Base-by-base conservation (phyloP, 53 echinoderm and acorn worm genomes). In the Astropecten irregularis region DNA sequence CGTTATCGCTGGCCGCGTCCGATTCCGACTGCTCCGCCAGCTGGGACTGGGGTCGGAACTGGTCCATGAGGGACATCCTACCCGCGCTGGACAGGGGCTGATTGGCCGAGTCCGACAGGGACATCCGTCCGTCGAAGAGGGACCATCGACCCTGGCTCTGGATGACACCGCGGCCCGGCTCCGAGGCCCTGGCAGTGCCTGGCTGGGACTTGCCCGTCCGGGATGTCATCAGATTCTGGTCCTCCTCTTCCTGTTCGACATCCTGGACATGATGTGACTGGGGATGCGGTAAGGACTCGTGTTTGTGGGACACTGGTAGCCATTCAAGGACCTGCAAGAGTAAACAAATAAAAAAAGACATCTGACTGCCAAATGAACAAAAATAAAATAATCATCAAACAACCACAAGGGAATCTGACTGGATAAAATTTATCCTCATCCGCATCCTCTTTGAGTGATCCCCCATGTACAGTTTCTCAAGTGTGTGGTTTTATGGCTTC, bases 231-330 rank as follows among this genome's bases (percentile, higher is more conserved):
- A 37, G 32, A n/a, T 37, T 56, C 56, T 57, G 53, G 28, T 59
- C 54, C 3, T 81, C 86, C 33, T 56, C 49, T 25, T 57, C 49
- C 22, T 59, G 40, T 1, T 69, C 86, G 2, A 27, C 18, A 2
- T 84, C 76, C 31, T 76, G 65, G 14, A 21, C 40, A 34, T 50
- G 36, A 55, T 52, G 37, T 23, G 21, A 46, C 42, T 47, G 64
- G 18, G 58, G 64, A 10, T 50, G 88, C 31, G 69, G 92, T 66
- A 79, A 23, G 26, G 84, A 62, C 47, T 93, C 83, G 66, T 99
- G 94, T 49, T 94, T 92, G 77, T 88, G 86, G 16, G 89, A 83
- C 2, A 93, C 90, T 33, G 99, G 86, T 10, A 94, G 46, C 92
- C 94, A 99, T 76, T 99, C 94, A 18, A 99, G 69, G 15, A 85